A percentile compares a stretch with the other conserved stretches of the same genome.
phyloP scores from a whole-genome alignment of 2,113 vertebrate species.

The Heteronetta atricapilla region DNA sequence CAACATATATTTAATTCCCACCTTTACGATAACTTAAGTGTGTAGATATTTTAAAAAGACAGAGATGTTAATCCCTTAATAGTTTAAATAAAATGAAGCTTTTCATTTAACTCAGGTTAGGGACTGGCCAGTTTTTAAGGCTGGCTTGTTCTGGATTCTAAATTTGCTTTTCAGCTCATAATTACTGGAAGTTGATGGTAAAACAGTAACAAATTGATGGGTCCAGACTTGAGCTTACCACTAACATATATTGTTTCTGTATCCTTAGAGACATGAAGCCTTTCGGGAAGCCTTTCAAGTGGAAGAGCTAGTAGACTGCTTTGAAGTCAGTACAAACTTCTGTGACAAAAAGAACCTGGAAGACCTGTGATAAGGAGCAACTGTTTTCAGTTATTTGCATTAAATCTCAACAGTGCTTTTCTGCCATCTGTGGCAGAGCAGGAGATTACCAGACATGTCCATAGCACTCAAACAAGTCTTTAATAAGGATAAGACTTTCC shows the following conservation, averaged over 20 bases:
- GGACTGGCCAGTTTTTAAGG: not conserved
- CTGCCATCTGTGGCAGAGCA: constrained; percentile 10
- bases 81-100: rapidly evolving
- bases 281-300: constrained; percentile 32
- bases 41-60: not conserved
- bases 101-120: not conserved
- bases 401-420: constrained; percentile 46
- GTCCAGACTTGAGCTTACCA: not conserved
- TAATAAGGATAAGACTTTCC: constrained; percentile 89
- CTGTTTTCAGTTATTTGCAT: constrained; percentile 13
- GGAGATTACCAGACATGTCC: constrained; percentile 76
- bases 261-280: constrained; percentile 61
- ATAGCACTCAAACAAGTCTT: constrained; percentile 87
- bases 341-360: constrained; percentile 5
- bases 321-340: not conserved
- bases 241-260: constrained; percentile 51
- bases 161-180: not conserved
- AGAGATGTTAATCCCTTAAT: not conserved
- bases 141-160: not conserved
- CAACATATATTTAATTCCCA: not conserved
- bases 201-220: not conserved
- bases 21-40: not conserved
- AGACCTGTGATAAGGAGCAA: constrained; percentile 21
- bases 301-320: constrained; percentile 23
- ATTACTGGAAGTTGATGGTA: not conserved